A percentile compares a stretch with the other conserved stretches of the same genome.
Conservation (phyloP, 2,113 vertebrate genomes). For the Geococcyx californianus region DNA sequence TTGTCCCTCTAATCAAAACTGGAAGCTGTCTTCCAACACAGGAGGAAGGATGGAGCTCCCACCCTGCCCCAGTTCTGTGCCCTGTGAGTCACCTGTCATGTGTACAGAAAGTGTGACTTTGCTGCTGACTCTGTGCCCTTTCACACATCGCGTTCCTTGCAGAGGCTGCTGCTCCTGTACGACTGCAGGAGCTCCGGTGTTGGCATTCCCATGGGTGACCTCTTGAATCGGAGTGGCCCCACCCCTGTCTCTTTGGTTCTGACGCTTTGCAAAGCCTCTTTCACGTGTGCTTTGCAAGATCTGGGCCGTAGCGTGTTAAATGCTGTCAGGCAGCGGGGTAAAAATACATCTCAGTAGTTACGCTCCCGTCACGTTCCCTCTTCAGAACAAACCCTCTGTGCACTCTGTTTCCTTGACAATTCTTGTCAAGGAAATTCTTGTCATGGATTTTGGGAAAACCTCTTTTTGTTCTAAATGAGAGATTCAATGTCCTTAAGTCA, state of each 20-base stretch:
- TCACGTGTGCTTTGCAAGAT: rapidly evolving
- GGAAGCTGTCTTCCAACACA: background rate
- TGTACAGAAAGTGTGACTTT: background rate
- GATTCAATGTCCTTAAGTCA: background rate
- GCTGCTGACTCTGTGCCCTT: background rate
- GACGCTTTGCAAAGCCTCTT: background rate
- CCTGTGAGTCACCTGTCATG: background rate
- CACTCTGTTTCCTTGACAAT: background rate
- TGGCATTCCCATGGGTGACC: rapidly evolving
- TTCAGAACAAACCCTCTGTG: background rate
- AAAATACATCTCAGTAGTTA: background rate
- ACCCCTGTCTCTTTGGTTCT: background rate
- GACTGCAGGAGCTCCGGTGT: background rate
- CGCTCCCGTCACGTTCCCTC: background rate
- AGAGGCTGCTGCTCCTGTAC: rapidly evolving
- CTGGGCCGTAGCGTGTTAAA: rapidly evolving
- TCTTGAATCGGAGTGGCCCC: rapidly evolving
- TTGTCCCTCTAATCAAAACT: rapidly evolving
- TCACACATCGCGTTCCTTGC: too few species aligned
- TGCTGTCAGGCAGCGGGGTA: background rate
- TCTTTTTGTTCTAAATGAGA: background rate
- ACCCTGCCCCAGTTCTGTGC: background rate
- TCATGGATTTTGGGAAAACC: background rate
- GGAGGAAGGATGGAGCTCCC: background rate
- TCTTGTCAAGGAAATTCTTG: too few species aligned